Percentiles rank a stretch among this genome's conserved stretches.
phyloP scores from a whole-genome alignment of 2,113 vertebrate genomes.

The Mastomys natalensis region DNA sequence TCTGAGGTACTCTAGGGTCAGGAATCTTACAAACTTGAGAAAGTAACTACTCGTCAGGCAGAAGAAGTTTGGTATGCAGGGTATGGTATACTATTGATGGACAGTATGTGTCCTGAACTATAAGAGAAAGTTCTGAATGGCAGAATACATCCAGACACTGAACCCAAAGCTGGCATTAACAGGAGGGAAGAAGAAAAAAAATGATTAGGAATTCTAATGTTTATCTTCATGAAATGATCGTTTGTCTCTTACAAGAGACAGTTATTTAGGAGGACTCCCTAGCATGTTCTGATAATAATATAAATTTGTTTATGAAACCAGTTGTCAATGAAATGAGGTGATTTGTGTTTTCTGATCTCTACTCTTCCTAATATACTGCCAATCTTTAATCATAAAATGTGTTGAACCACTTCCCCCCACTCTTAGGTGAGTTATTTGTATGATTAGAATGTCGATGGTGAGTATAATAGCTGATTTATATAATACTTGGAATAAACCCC shows the following conservation, averaged over 20 bases:
- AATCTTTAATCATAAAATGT: conserved; percentile 7
- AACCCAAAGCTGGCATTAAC: conserved; percentile 33
- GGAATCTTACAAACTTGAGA: too few species aligned
- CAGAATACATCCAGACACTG: conserved; percentile 25
- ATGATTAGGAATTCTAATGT: conserved; percentile 31
- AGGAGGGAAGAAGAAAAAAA: not conserved
- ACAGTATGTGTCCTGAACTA: conserved; percentile 10
- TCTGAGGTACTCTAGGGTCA: too few species aligned
- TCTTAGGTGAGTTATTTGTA: conserved; percentile 31
- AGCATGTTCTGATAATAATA: not conserved
- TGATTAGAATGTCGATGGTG: conserved; percentile 44
- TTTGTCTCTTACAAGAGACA: conserved; percentile 55
- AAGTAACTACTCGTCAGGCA: not conserved
- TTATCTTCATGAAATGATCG: conserved; percentile 56
- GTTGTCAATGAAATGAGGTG: conserved; percentile 65
- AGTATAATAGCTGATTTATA: conserved; percentile 49
- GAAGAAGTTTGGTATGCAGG: not conserved
- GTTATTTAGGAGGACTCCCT: conserved; percentile 44
- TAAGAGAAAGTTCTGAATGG: not conserved
- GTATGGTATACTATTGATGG: not conserved
- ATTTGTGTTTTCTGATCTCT: conserved; percentile 20
- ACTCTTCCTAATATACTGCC: not conserved
- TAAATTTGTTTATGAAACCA: conserved; percentile 54
- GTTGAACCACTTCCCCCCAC: not conserved
- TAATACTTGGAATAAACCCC: not conserved